phyloP scores from a whole-genome alignment of 2,888 invertebrate genomes.

The Idaea aversata region DNA sequence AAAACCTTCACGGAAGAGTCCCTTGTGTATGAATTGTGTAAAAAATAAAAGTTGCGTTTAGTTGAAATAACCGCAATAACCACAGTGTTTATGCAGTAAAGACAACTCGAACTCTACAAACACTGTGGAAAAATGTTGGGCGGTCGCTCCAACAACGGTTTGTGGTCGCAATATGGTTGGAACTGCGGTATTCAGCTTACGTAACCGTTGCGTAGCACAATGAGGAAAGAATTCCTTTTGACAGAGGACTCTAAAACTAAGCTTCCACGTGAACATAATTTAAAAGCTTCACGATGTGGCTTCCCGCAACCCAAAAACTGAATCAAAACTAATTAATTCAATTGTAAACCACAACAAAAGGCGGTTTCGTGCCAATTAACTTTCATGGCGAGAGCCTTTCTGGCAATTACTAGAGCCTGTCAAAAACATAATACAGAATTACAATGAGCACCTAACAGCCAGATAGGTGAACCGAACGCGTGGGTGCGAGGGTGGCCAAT shows the following conservation, averaged over 20 bases:
- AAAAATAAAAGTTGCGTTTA: not conserved
- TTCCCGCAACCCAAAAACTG: conserved; percentile 4
- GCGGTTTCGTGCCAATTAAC: conserved; percentile 26
- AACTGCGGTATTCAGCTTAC: not conserved
- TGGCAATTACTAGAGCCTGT: conserved; percentile 30
- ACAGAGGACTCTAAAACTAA: not conserved
- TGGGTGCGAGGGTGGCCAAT: conserved; percentile 16
- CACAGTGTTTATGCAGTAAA: not conserved
- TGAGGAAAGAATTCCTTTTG: no score
- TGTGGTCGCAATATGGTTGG: no score
- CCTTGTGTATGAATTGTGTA: not conserved
- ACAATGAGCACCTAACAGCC: conserved; percentile 22
- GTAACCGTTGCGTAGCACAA: not conserved
- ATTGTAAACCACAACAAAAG: conserved; percentile 22
- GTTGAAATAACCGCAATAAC: not conserved
- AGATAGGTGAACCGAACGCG: not conserved
- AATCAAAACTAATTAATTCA: conserved; percentile 25
- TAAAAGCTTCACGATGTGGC: not conserved
- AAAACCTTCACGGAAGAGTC: not conserved
- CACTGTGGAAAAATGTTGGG: not conserved
- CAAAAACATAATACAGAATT: conserved; percentile 32
- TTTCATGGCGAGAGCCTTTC: conserved; percentile 21
- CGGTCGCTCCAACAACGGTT: no score
- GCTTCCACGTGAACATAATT: not conserved
- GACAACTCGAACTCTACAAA: not conserved